Conservation (phyloP, 2,888 invertebrate species). For the Pogonocherus hispidulus region DNA sequence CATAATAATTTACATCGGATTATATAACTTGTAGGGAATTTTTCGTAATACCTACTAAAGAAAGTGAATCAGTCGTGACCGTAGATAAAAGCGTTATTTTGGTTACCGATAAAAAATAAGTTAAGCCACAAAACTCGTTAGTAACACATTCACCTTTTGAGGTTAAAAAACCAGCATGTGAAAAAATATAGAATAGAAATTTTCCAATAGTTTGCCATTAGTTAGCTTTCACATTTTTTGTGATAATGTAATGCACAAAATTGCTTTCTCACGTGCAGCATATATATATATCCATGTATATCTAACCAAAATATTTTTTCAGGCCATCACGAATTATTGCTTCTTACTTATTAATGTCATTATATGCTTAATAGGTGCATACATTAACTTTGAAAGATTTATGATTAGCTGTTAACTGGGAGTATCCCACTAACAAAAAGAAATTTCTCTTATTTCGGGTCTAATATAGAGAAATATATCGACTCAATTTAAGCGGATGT, state of each 20-base stretch:
- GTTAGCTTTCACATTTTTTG: neutral
- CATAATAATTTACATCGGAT: no score
- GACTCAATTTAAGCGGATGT: no score
- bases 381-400: no score
- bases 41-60: no score
- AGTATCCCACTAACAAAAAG: no score
- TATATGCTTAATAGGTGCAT: neutral
- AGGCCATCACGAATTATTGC: neutral
- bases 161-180: neutral
- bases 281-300: neutral
- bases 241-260: neutral
- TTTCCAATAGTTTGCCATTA: neutral
- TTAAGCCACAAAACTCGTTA: neutral
- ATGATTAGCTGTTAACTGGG: no score
- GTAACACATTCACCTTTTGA: neutral
- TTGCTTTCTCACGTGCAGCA: conserved; percentile 6
- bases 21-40: no score
- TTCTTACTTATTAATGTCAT: neutral
- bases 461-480: no score
- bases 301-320: neutral
- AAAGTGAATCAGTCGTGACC: no score
- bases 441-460: no score
- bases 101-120: no score
- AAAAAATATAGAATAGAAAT: neutral
- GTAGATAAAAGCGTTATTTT: no score